Evolutionary conservation across 2,797 vertebrate species (phyloP), one percentile per base, ranked within the genome.

Genomic region (Crax fasciolata): DNA sequence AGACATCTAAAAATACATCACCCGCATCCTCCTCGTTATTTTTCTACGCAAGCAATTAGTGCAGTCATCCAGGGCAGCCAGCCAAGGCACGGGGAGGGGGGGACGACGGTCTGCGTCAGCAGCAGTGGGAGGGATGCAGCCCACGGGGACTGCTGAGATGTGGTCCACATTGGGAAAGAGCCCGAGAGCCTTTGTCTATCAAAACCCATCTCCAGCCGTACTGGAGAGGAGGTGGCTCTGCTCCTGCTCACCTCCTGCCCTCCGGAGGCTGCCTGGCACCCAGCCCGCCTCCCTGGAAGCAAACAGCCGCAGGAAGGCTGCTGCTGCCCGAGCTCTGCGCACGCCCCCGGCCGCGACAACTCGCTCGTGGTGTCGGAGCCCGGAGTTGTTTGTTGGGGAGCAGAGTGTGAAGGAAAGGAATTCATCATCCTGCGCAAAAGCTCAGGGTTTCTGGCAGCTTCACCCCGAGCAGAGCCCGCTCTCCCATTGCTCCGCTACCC

Each of bases 1-100:
- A 96, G 92, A 84, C 84, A 80, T 93, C 94, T 96, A 97, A 96
- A 96, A 97, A 96, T 95, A 96, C 41, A 92, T 85, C 82, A 62
- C 28, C 84, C 20, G 82, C 95, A 94, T 96, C 96, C 95, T 96
- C 77, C 84, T 95, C 89, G 72, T 97, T 96, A 96, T 87, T 96
- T 91, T 89, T 89, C 75, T 87, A 94, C 92, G 92, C 93, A 96
- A 95, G 94, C 91, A 96, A 97, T 94, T 96, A 96, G 90, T 58
- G 78, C 62, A 94, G 92, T 94, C 93, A 93, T 94, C 89, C 93
- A 89, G 93, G 95, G 94, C 80, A 96, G 82, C 87, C 17, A 61
- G 89, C 94, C 96, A 97, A 96, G 89, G 78, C 87, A 55, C 19
- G 18, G 54, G 30, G 19, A 72, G 87, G 90, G 94, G 94, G 90